Evolutionary conservation across 2,888 invertebrate genomes (phyloP), one percentile per base, ranked within the genome.

Genomic region (Ditylenchus weischeri): DNA sequence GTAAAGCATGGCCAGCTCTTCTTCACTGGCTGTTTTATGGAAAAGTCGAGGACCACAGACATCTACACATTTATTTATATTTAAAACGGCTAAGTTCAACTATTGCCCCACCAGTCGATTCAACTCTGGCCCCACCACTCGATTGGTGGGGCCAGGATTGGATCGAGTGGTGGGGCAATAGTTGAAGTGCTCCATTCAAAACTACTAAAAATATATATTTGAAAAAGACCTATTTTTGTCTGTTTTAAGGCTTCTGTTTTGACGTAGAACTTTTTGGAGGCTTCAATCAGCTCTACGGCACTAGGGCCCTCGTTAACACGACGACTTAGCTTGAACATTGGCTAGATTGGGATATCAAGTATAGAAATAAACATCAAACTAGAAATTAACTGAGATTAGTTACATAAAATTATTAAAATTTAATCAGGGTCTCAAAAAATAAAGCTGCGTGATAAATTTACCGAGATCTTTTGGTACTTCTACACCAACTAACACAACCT

Each of bases 211-310:
- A 51, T 21, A 51, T 51, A n/a, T n/a, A n/a, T 2, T 4, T 54
- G 13, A 21, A 54, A 54, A 23, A 51, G 13, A 69, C 69, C 70
- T 29, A 71, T 64, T 38, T 57, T 54, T 18, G 38, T 57, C n/a
- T 62, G 54, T 48, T 69, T 69, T 10, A 72, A 49, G 0, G 57
- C 50, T n/a, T 71, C 72, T n/a, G 71, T 72, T 59, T 71, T 66
- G 18, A 71, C 71, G 47, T 72, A 71, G 10, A 71, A 50, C 47
- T 61, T 51, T 51, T 71, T 71, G 21, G 68, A 64, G 0, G 71
- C 71, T 48, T 71, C 71, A n/a, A 71, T 60, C 11, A 71, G 38
- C 64, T 71, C 71, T 15, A 62, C 64, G 10, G 71, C 71, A 23
- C 58, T 68, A 13, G 66, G 69, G 8, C 48, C 67, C 6, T 54